These are phyloP conservation scores for Drosophila gaucha DNA, from an alignment of 2,888 invertebrate species.

Conservation along the genomic window DNA sequence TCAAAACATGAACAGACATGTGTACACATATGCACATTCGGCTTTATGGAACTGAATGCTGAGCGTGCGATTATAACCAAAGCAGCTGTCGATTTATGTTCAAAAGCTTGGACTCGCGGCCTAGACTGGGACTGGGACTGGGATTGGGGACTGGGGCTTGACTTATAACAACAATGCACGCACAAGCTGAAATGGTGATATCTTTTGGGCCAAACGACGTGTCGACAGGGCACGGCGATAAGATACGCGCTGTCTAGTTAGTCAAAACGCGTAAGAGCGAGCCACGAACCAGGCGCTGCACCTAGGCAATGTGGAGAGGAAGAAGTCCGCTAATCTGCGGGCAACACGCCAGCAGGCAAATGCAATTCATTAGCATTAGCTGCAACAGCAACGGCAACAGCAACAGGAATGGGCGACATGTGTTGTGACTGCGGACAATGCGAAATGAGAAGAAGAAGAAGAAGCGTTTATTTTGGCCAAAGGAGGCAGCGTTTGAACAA, in stretches of 20 bases:
- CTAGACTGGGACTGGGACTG: background rate
- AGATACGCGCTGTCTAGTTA: constrained; percentile 72
- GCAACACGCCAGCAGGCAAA: constrained; percentile 67
- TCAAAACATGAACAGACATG: constrained; percentile 2
- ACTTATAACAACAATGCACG: constrained; percentile 61
- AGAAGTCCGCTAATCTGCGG: constrained; percentile 67
- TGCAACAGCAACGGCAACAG: constrained; percentile 35
- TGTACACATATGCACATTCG: constrained; percentile 4
- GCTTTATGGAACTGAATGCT: background rate
- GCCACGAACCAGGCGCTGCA: constrained; percentile 31
- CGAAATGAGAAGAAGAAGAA: constrained; percentile 5
- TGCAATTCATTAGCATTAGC: constrained; percentile 48
- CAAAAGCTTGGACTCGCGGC: constrained; percentile 3
- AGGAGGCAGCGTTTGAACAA: constrained; percentile 64
- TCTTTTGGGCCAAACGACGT: constrained; percentile 72
- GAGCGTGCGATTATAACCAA: constrained; percentile 30
- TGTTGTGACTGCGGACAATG: constrained; percentile 77
- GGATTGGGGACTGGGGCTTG: constrained; percentile 5
- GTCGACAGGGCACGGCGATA: constrained; percentile 74
- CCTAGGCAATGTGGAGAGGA: constrained; percentile 18
- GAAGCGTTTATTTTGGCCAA: constrained; percentile 36
- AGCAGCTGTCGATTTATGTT: constrained; percentile 52
- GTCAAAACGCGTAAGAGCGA: constrained; percentile 50
- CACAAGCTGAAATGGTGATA: constrained; percentile 62
- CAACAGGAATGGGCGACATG: constrained; percentile 39